Evolutionary conservation across 2,888 invertebrate species (phyloP).

Genomic region (Cosmopolites sordidus): DNA sequence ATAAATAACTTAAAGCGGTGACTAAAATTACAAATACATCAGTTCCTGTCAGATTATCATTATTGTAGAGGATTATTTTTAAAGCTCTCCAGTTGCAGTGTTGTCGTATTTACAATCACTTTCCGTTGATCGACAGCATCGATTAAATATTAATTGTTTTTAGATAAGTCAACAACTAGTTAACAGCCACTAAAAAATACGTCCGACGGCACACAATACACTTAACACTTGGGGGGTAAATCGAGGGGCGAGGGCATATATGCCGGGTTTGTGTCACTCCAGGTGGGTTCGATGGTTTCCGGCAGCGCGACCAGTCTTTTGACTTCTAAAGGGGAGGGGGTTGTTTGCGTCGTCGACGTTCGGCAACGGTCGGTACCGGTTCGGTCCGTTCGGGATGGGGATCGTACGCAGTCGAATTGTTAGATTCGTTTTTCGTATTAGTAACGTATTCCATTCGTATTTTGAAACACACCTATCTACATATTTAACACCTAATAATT

Average conservation of each 20-base stretch:
- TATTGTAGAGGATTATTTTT: not conserved
- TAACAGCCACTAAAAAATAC: constrained; percentile 44
- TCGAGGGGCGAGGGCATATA: constrained; percentile 17
- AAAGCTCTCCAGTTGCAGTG: constrained; percentile 7
- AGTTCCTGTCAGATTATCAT: not conserved
- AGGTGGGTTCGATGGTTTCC: constrained; percentile 3
- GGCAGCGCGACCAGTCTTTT: constrained; percentile 10
- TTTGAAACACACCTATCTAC: constrained; percentile 14
- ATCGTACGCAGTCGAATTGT: constrained; percentile 1
- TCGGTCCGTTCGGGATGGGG: not conserved
- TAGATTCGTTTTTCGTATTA: constrained; percentile 5
- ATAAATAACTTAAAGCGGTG: no score
- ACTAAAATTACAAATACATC: not conserved
- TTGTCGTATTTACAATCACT: constrained; percentile 20
- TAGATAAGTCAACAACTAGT: constrained; percentile 42
- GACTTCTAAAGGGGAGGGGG: not conserved
- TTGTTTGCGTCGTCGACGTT: constrained; percentile 3
- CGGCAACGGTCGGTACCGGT: not conserved
- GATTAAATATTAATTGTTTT: constrained; percentile 30
- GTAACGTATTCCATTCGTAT: constrained; percentile 12
- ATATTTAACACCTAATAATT: constrained; percentile 20
- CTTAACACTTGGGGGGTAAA: constrained; percentile 8
- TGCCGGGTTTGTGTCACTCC: constrained; percentile 8
- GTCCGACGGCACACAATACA: constrained; percentile 36
- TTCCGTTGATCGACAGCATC: constrained; percentile 13